phyloP scores from a whole-genome alignment of 1,140 invertebrate genomes.

The Sinonovacula constricta region DNA sequence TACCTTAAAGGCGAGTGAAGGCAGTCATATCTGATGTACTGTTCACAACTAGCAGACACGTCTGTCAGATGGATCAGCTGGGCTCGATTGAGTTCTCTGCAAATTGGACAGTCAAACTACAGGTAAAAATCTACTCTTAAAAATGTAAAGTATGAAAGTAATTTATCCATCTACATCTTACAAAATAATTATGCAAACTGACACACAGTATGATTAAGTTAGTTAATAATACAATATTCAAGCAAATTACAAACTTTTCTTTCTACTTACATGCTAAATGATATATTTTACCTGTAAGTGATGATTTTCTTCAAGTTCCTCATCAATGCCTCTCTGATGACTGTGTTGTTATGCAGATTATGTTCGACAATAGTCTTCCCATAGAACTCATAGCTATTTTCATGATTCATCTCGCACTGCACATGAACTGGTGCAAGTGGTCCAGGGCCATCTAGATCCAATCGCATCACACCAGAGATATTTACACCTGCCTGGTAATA shows the following conservation, averaged over 20 bases:
- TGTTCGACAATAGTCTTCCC: conserved; percentile 95
- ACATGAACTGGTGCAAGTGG: conserved; percentile 93
- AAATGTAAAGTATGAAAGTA: too few relatives aligned
- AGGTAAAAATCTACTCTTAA: too few relatives aligned
- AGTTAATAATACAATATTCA: too few relatives aligned
- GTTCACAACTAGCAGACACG: conserved; percentile 92
- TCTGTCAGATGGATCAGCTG: conserved; percentile 94
- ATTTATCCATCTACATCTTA: too few relatives aligned
- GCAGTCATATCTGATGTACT: conserved; percentile 95
- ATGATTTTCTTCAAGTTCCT: conserved; percentile 64
- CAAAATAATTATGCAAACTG: too few relatives aligned
- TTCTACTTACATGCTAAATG: too few relatives aligned
- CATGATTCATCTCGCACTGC: conserved; percentile 91
- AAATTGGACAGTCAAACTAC: too few relatives aligned
- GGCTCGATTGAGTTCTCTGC: conserved; percentile 89
- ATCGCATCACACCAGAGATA: conserved; percentile 91
- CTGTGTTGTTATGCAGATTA: conserved; percentile 84
- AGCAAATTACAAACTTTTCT: too few relatives aligned
- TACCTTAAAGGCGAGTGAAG: conserved; percentile 64
- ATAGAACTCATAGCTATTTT: conserved; percentile 82
- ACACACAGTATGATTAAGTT: too few relatives aligned
- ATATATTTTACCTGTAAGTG: conserved; percentile 72
- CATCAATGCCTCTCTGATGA: conserved; percentile 57
- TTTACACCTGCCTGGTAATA: conserved; percentile 90
- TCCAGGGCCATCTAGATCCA: conserved; percentile 96